Conservation (phyloP, 1,140 invertebrate genomes). For the Apis florea region DNA sequence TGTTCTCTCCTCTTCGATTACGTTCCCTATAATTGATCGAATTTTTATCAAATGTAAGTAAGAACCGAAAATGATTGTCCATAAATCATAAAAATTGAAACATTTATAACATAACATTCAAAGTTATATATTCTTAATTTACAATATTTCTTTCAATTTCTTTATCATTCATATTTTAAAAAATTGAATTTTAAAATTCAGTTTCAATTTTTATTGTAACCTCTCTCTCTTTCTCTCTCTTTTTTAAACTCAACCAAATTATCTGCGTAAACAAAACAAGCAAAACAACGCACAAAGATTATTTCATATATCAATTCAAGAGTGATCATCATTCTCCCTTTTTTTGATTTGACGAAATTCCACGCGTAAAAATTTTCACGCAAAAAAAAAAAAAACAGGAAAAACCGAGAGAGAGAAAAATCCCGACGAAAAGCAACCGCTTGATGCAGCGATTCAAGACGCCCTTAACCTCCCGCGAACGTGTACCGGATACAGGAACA, state of each 20-base stretch:
- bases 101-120: background rate
- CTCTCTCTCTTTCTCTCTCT: too few species aligned
- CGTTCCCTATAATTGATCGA: background rate
- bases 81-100: background rate
- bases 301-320: background rate
- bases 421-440: background rate
- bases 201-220: too few species aligned
- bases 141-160: too few species aligned
- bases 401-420: background rate
- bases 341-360: background rate
- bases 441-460: slow-evolving; percentile 25
- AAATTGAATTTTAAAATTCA: too few species aligned
- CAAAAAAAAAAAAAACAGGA: background rate
- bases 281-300: background rate
- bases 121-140: too few species aligned
- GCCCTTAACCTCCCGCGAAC: slow-evolving; percentile 46
- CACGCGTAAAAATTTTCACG: background rate
- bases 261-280: background rate
- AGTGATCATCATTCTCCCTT: background rate
- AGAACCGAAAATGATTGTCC: background rate
- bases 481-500: slow-evolving; percentile 58
- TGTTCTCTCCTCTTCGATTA: background rate
- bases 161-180: too few species aligned
- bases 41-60: background rate
- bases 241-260: too few species aligned